phyloP scores from a whole-genome alignment of 1,140 invertebrate species.

The Laupala kohalensis region DNA sequence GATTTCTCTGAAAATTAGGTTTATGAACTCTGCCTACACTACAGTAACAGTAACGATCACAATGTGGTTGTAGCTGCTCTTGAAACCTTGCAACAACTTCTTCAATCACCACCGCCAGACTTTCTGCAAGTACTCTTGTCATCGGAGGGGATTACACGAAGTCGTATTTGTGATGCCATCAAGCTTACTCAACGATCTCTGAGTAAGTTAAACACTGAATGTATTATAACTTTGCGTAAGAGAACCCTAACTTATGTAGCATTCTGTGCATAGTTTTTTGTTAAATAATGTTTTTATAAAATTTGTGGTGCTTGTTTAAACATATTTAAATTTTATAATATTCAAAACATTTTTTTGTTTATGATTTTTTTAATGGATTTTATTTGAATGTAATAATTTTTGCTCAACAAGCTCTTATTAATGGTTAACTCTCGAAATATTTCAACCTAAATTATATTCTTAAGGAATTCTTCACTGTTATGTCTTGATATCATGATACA shows the following conservation, averaged over 20 bases:
- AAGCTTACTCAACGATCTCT: conserved; percentile 17
- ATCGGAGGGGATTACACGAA: conserved; percentile 36
- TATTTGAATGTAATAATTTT: background rate
- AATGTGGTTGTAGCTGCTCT: conserved; percentile 73
- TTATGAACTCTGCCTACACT: conserved; percentile 68
- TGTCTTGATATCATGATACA: too few species aligned
- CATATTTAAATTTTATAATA: background rate
- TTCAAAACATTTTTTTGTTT: conserved; percentile 4
- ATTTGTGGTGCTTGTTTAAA: too few species aligned
- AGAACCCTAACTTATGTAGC: background rate
- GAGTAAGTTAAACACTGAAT: too few species aligned
- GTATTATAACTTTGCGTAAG: too few species aligned
- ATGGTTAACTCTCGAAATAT: too few species aligned
- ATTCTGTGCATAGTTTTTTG: background rate
- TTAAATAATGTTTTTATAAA: too few species aligned
- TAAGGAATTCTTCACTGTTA: too few species aligned
- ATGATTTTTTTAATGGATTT: too few species aligned
- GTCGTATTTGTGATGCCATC: conserved; percentile 18
- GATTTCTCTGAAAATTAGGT: too few species aligned
- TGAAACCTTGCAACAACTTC: conserved; percentile 61
- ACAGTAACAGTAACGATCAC: conserved; percentile 56
- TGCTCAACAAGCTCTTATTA: too few species aligned
- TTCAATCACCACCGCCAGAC: conserved; percentile 48
- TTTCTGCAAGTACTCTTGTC: conserved; percentile 44
- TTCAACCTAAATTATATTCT: too few species aligned